Base-by-base conservation (phyloP, 2,797 vertebrate species). In the Enteromius afrohamiltoni region DNA sequence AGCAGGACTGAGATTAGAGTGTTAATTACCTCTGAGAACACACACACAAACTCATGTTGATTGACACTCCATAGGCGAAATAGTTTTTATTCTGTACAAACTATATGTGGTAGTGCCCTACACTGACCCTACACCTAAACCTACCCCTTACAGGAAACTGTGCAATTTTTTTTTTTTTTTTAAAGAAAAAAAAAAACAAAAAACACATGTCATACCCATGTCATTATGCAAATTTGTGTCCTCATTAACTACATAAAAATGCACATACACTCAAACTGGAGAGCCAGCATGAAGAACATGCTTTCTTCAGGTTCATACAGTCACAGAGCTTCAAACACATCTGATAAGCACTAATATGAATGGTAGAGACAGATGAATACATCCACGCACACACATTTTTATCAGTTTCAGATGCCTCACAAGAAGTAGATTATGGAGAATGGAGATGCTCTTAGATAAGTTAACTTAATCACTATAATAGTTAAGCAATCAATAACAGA, bases 1-100 rank as follows among this genome's bases (percentile, higher is more conserved):
- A 67, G 42, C n/a, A 67, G 60, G 31, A 65, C 26, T 47, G n/a
- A 49, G 31, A 60, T 75, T 29, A 53, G 16, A 81, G 17, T 8
- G 80, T 74, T 65, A 51, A 74, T 51, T 29, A 65, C 16, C 31
- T 37, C 29, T 74, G 42, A 82, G 70, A 64, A 81, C 23, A 47
- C 47, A 49, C 47, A 73, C 29, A 60, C 23, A 83, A 3, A 53
- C 1, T 13, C 0, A 45, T 40, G 40, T 40, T 40, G 40, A 1
- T 40, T 40, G 40, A 40, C 40, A 9, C 40, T 40, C 40, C 40
- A 9, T 40, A 40, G 37, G 7, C 37, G 1, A 1, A 40, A 40
- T 40, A 5, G 37, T 37, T 37, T 37, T 37, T 37, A 37, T 37
- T 6, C 37, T 37, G 6, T 37, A 37, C 37, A 37, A 37, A 37